phyloP scores from a whole-genome alignment of 2,113 vertebrate species.

The Malurus elegans region DNA sequence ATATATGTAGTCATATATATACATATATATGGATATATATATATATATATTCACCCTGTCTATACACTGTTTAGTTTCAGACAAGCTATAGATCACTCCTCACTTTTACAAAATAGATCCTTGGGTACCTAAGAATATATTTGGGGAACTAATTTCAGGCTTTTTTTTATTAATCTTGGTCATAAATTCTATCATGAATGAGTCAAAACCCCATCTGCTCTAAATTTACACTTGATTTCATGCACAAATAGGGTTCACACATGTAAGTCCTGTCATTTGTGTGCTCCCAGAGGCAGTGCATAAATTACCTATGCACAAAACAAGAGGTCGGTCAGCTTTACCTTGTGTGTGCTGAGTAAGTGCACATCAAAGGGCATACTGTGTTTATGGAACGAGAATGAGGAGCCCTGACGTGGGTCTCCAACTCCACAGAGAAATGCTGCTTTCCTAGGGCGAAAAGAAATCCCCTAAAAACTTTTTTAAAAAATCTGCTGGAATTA shows the following conservation, averaged over 20 bases:
- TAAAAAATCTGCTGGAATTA: background rate
- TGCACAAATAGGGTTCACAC: slow-evolving; percentile 55
- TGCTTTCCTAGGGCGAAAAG: background rate
- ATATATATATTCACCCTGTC: rapidly evolving
- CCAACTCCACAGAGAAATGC: background rate
- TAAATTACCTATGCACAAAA: slow-evolving; percentile 45
- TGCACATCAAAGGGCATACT: slow-evolving; percentile 48
- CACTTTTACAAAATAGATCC: background rate
- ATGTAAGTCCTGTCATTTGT: slow-evolving; percentile 39
- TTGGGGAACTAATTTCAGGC: background rate
- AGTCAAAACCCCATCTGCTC: slow-evolving; percentile 59
- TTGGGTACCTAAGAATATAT: background rate
- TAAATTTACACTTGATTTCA: slow-evolving; percentile 62
- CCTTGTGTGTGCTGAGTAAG: background rate
- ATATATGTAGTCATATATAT: rapidly evolving
- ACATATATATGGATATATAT: rapidly evolving
- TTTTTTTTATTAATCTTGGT: background rate
- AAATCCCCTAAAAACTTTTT: background rate
- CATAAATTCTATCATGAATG: slow-evolving; percentile 33
- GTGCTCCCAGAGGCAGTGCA: slow-evolving; percentile 46
- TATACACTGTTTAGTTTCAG: background rate
- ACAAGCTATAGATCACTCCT: background rate
- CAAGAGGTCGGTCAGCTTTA: slow-evolving; percentile 8
- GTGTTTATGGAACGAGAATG: slow-evolving; percentile 5
- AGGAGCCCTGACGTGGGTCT: background rate